A percentile compares a stretch with the other conserved stretches of the same genome.
phyloP scores from a whole-genome alignment of 2,113 vertebrate genomes.

The Artemisiospiza belli region DNA sequence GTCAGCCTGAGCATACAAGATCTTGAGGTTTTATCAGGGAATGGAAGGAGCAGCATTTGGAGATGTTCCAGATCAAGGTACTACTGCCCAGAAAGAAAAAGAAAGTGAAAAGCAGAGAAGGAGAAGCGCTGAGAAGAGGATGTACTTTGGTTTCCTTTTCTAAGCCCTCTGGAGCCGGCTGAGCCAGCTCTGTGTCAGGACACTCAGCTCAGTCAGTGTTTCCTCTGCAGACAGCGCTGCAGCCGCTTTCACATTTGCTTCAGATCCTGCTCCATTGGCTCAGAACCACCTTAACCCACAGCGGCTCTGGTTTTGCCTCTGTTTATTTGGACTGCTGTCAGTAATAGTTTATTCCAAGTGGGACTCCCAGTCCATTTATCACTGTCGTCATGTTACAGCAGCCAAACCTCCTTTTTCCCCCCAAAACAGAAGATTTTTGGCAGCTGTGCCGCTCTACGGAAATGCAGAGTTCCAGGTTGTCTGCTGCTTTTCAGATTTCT shows the following conservation, averaged over 20 bases:
- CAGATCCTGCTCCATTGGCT: not conserved
- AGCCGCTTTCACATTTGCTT: not conserved
- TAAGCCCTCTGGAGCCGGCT: not conserved
- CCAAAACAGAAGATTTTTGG: not conserved
- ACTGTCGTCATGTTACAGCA: not conserved
- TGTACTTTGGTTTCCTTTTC: not conserved
- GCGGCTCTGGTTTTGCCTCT: not conserved
- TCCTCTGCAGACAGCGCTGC: not conserved
- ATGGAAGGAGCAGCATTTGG: not conserved
- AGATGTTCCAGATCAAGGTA: not conserved
- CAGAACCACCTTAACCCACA: not conserved
- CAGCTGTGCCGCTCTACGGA: not conserved
- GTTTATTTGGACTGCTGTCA: constrained; percentile 11
- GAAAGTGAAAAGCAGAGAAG: not conserved
- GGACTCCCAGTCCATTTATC: constrained; percentile 14
- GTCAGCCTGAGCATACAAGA: not conserved
- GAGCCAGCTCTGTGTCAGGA: not conserved
- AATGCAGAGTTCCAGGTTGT: not conserved
- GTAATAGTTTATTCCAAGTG: not conserved
- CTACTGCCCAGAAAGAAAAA: not conserved
- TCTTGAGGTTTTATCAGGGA: not conserved
- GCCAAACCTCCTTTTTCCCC: not conserved
- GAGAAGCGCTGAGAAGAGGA: not conserved
- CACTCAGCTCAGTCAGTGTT: not conserved
- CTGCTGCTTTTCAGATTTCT: not conserved